These are phyloP conservation scores for Megalurothrips usitatus DNA, from an alignment of 2,888 invertebrate species.

Conservation along the genomic window DNA sequence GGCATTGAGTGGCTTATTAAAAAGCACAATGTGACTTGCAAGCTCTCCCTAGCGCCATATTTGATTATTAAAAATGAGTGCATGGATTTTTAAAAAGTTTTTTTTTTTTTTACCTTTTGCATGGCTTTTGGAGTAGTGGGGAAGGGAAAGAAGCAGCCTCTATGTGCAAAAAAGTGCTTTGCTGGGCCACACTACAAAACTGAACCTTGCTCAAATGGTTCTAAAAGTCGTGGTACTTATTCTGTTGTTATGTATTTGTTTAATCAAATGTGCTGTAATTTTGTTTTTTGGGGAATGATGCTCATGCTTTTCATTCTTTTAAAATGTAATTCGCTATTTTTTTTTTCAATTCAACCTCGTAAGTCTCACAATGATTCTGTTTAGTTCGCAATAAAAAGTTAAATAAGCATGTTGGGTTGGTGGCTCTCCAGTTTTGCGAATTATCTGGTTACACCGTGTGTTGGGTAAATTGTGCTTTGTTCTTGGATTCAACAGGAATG, in stretches of 20 bases:
- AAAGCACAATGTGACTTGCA: no score
- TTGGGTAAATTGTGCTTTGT: neutral
- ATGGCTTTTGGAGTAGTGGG: neutral
- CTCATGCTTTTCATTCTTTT: no score
- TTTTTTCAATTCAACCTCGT: neutral
- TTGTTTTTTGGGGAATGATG: no score
- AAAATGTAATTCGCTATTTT: neutral
- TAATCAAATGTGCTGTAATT: no score
- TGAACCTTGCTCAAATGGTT: no score
- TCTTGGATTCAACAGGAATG: constrained; percentile 14
- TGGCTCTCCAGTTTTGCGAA: neutral
- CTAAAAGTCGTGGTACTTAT: neutral
- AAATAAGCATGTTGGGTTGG: neutral
- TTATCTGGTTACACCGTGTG: neutral
- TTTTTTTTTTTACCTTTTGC: neutral
- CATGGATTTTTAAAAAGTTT: neutral
- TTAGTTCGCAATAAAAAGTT: neutral
- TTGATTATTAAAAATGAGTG: neutral
- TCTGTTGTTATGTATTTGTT: neutral
- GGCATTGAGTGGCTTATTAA: no score
- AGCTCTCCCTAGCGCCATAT: neutral
- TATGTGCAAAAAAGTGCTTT: no score
- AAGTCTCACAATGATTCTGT: no score
- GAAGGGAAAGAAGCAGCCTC: no score
- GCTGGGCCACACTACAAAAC: no score